Base-by-base conservation (phyloP, 2,113 vertebrate species). In the Ochotona princeps region DNA sequence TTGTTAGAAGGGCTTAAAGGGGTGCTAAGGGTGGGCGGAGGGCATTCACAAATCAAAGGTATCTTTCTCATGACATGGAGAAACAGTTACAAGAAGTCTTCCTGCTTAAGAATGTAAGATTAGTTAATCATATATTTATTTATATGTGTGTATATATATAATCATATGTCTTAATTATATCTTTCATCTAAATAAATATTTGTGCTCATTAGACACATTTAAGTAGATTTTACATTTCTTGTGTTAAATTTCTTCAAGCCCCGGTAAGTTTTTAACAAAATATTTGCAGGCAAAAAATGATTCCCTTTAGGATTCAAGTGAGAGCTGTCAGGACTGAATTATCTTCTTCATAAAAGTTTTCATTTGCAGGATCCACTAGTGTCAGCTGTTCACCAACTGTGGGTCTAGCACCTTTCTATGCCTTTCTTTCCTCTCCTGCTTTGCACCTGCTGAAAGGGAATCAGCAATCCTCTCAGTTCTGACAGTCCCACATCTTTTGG, bases 401-500 rank as follows among this genome's bases (percentile, higher is more conserved):
- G 79, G 47, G 73, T n/a, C 78, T 20, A 32, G 49, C 60, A 61
- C 78, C 1, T 21, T 2, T 0, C 1, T 1, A 35, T n/a, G 57
- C 30, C 14, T 30, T 21, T 10, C 8, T 54, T 14, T 15, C 47
- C 51, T 21, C 73, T 30, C 20, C 9, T 0, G 13, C 14, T 18
- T 32, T 9, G 28, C 5, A 13, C 25, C 83, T 54, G 51, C 61
- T 26, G 12, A 75, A 72, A 35, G 0, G 4, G 7, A 51, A 49
- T 94, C 65, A 38, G 81, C 25, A 47, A 1, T 94, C 91, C 89
- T 76, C 96, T 96, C 17, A 94, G 82, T 0, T 93, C 87, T 0
- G 0, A 35, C 14, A 90, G 84, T 25, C 54, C 80, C 38, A 1
- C 4, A 49, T 23, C 81, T 60, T 85, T 93, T 38, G 30, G 35